These are phyloP conservation scores for Halictus ligatus DNA, from an alignment of 2,888 invertebrate species.

Conservation along the genomic window DNA sequence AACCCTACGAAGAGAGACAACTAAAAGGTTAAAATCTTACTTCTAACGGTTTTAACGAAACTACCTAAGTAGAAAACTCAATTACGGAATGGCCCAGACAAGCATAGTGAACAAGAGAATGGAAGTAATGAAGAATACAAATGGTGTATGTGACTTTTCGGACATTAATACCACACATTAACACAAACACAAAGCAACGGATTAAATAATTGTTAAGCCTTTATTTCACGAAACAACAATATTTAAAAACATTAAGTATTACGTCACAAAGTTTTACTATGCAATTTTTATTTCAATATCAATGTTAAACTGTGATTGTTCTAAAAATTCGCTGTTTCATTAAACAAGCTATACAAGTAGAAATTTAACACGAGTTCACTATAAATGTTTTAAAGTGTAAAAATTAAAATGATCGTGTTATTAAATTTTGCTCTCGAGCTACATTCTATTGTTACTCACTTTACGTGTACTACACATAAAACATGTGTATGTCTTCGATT, in stretches of 20 bases:
- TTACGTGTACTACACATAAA: background rate
- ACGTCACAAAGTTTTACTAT: background rate
- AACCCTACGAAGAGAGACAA: conserved; percentile 20
- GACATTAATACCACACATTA: background rate
- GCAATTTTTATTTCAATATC: background rate
- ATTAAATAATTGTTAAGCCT: background rate
- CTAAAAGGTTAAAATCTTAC: conserved; percentile 27
- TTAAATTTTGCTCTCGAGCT: background rate
- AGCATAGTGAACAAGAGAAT: background rate
- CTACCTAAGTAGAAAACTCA: conserved; percentile 1
- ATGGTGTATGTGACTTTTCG: background rate
- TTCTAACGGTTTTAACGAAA: conserved; percentile 10
- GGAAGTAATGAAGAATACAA: background rate
- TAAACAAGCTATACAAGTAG: background rate
- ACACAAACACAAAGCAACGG: background rate
- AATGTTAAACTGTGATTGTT: background rate
- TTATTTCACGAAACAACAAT: background rate
- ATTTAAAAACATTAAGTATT: background rate
- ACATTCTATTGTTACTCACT: background rate
- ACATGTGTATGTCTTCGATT: background rate
- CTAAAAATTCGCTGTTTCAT: background rate
- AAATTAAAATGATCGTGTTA: background rate
- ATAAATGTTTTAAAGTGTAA: background rate
- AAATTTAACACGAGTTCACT: background rate
- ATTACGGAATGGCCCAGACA: conserved; percentile 3